phyloP scores from a whole-genome alignment of 2,113 vertebrate genomes.

The Corvus moneduloides region DNA sequence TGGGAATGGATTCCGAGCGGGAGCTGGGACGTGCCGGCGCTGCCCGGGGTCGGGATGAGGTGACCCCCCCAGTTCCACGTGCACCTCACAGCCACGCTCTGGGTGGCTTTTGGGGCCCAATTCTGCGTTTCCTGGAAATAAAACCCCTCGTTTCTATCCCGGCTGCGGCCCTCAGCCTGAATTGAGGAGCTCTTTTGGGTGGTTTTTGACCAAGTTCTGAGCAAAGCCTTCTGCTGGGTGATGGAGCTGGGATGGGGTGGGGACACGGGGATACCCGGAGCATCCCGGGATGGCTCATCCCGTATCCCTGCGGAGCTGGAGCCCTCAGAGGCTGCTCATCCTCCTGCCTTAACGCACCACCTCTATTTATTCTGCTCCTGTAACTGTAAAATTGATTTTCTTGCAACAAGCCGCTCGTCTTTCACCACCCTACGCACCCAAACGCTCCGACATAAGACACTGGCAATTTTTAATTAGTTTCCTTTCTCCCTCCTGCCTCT shows the following conservation, averaged over 20 bases:
- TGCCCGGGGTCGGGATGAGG: neutral
- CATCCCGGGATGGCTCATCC: neutral
- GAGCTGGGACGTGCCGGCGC: neutral
- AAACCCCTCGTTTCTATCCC: neutral
- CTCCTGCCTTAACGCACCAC: conserved; percentile 70
- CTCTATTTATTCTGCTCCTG: conserved; percentile 83
- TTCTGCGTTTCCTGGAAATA: rapidly evolving
- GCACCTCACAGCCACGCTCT: rapidly evolving
- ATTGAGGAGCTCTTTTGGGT: neutral
- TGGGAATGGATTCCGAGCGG: neutral
- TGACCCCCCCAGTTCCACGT: rapidly evolving
- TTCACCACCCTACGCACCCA: conserved; percentile 71
- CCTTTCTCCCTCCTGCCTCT: conserved; percentile 62
- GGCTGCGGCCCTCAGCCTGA: rapidly evolving
- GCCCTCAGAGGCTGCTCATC: neutral
- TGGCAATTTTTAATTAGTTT: conserved; percentile 80
- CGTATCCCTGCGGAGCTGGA: neutral
- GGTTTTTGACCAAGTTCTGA: rapidly evolving
- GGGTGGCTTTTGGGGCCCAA: neutral
- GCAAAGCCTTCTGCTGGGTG: neutral
- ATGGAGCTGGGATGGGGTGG: neutral
- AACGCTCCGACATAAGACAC: conserved; percentile 74
- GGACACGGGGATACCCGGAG: rapidly evolving
- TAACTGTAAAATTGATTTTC: conserved; percentile 85
- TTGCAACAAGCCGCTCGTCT: conserved; percentile 74